Evolutionary conservation across 2,888 invertebrate species (phyloP).

Genomic region (Bursaphelenchus okinawaensis): DNA sequence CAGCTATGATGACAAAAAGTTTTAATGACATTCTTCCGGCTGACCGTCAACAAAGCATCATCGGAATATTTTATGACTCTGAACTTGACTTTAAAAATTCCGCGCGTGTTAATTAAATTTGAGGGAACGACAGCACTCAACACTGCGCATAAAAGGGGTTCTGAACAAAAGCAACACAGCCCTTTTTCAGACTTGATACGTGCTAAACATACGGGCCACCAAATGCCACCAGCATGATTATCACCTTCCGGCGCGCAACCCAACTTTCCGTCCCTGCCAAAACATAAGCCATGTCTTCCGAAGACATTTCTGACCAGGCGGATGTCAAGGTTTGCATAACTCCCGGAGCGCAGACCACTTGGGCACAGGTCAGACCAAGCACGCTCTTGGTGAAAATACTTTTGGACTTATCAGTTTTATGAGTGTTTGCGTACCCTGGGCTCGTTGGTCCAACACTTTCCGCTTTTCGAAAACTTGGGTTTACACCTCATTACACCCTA

Average conservation of each 20-base stretch:
- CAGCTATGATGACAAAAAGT: too few relatives aligned
- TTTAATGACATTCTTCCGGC: too few relatives aligned
- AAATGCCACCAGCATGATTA: neutral
- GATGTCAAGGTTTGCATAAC: neutral
- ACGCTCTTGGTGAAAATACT: too few relatives aligned
- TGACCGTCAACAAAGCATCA: too few relatives aligned
- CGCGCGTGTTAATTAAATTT: neutral
- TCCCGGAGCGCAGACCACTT: too few relatives aligned
- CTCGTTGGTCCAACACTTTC: too few relatives aligned
- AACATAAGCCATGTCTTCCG: neutral
- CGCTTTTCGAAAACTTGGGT: too few relatives aligned
- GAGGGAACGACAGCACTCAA: neutral
- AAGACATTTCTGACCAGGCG: neutral
- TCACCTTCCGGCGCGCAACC: neutral
- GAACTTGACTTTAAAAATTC: neutral
- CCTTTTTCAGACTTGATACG: neutral
- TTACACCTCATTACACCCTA: too few relatives aligned
- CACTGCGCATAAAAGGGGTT: neutral
- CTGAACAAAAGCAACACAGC: neutral
- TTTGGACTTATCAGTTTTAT: too few relatives aligned
- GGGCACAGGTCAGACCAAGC: too few relatives aligned
- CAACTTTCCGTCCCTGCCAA: neutral
- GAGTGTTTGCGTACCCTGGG: too few relatives aligned
- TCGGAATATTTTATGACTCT: neutral
- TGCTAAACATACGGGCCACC: neutral